Conservation (phyloP, 2,113 vertebrate genomes). For the Hoplias malabaricus region DNA sequence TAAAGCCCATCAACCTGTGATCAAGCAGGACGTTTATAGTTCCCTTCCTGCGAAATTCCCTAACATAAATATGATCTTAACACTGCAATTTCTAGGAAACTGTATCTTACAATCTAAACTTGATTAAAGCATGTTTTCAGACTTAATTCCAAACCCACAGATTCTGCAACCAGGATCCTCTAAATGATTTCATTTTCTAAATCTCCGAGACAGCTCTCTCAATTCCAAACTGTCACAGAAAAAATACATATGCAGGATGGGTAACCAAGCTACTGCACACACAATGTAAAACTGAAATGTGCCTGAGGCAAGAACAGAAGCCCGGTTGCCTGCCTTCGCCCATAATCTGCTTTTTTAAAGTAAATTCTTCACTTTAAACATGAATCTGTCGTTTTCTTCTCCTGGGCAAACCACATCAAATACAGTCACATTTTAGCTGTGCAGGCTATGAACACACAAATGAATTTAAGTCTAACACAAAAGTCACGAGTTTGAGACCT, state of each 20-base stretch:
- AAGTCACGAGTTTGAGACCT: slow-evolving; percentile 19
- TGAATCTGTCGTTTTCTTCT: not conserved
- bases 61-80: not conserved
- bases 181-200: too few relatives aligned
- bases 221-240: not conserved
- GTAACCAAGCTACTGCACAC: too few relatives aligned
- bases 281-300: not conserved
- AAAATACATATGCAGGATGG: not conserved
- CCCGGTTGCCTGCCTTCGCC: not conserved
- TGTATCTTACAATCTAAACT: not conserved
- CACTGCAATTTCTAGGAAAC: not conserved
- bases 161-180: not conserved
- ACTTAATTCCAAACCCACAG: not conserved
- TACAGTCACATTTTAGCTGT: not conserved
- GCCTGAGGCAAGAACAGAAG: not conserved
- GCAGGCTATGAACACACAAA: not conserved
- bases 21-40: not conserved
- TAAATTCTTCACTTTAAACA: not conserved
- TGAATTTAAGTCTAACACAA: not conserved
- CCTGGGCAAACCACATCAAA: not conserved
- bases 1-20: not conserved
- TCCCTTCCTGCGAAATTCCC: not conserved
- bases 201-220: not conserved
- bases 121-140: not conserved
- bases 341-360: not conserved